phyloP scores from a whole-genome alignment of 2,113 vertebrate genomes.

The Corythornis cristatus region DNA sequence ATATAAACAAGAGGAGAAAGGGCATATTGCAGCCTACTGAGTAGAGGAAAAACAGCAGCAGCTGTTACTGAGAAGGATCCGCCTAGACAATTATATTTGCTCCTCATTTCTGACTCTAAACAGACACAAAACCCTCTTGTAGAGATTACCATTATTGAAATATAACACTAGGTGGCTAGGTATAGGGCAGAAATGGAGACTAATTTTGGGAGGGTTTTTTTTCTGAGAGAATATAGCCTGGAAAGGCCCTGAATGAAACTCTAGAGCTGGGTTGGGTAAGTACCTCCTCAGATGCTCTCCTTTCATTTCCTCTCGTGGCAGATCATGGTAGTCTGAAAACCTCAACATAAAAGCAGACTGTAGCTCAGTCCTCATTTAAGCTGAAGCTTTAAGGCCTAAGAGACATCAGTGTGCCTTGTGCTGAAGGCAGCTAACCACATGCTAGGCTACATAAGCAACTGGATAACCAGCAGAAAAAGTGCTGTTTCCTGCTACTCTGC shows the following conservation, averaged over 20 bases:
- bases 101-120: not conserved
- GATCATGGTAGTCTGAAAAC: not conserved
- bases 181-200: not conserved
- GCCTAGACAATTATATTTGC: fast-evolving
- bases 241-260: not conserved
- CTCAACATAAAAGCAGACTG: not conserved
- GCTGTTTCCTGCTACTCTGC: fast-evolving
- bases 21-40: not conserved
- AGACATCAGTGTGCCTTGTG: fast-evolving
- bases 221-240: not conserved
- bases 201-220: not conserved
- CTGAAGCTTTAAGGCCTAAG: not conserved
- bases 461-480: not conserved
- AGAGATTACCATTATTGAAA: not conserved
- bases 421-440: not conserved
- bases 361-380: not conserved
- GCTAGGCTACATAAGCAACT: not conserved
- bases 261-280: not conserved
- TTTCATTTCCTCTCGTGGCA: not conserved
- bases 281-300: not conserved
- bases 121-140: not conserved
- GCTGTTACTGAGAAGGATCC: not conserved
- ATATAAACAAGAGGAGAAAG: not conserved
- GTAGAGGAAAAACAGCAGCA: not conserved
- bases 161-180: not conserved